Conservation (phyloP, 2,113 vertebrate genomes). For the Eptatretus burgeri region DNA sequence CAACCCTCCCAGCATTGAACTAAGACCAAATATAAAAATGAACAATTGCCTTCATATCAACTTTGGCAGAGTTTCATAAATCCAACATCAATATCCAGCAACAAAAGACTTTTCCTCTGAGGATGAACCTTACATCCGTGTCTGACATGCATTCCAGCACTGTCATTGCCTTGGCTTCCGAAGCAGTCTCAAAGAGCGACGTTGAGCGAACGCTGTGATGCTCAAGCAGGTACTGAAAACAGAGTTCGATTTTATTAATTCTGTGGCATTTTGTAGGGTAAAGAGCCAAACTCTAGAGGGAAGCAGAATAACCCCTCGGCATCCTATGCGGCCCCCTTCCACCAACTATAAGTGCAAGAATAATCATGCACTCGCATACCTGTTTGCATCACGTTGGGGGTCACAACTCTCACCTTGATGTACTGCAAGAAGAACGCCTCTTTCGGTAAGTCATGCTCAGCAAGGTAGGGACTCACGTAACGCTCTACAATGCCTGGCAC, state of each 20-base stretch:
- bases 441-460: constrained; percentile 32
- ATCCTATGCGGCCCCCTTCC: neutral
- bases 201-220: constrained; percentile 38
- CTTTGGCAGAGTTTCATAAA: too few species aligned
- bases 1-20: too few species aligned
- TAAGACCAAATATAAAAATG: too few species aligned
- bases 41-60: too few species aligned
- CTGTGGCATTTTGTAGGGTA: neutral
- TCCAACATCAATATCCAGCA: too few species aligned
- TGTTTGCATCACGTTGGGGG: too few species aligned
- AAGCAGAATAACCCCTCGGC: neutral
- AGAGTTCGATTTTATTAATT: neutral
- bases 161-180: constrained; percentile 75
- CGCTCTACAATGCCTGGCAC: constrained; percentile 35
- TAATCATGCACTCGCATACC: neutral
- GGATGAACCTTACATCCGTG: constrained; percentile 30
- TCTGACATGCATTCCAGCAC: constrained; percentile 47
- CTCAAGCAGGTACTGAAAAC: constrained; percentile 46
- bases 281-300: neutral
- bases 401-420: constrained; percentile 35
- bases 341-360: neutral
- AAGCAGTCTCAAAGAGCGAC: constrained; percentile 54
- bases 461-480: constrained; percentile 35
- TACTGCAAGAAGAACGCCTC: constrained; percentile 57
- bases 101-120: too few species aligned